A percentile compares a stretch with the other conserved stretches of the same genome.
These are phyloP conservation scores for Ricordea florida DNA, from an alignment of 92 coral and sea anemone genomes.

Conservation along the genomic window DNA sequence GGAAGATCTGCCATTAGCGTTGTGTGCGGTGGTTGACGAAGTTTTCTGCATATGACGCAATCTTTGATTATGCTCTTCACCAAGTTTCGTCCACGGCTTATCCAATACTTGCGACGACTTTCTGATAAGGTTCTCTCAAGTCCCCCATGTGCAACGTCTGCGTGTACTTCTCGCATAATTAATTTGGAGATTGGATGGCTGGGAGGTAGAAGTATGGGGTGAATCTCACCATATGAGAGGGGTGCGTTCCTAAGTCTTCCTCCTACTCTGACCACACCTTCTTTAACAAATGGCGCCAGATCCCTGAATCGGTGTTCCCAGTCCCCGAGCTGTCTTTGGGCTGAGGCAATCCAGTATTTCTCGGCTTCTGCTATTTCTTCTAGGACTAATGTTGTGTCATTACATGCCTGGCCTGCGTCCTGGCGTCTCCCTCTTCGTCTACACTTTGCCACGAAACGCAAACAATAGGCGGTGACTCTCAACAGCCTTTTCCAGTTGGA, in stretches of 20 bases:
- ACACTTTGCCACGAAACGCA: conserved; percentile 8
- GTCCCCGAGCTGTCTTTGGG: conserved; percentile 13
- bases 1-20: conserved; percentile 62
- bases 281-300: conserved; percentile 31
- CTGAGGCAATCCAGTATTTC: conserved; percentile 23
- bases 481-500: conserved; percentile 14
- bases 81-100: no score
- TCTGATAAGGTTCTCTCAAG: conserved; percentile 45
- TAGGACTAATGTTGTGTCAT: conserved; percentile 14
- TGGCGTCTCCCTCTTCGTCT: no score
- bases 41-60: conserved; percentile 35
- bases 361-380: conserved; percentile 29
- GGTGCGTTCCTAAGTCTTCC: conserved; percentile 36
- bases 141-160: conserved; percentile 27
- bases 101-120: conserved; percentile 36
- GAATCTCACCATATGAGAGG: conserved; percentile 37
- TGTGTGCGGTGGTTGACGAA: conserved; percentile 42
- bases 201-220: conserved; percentile 46
- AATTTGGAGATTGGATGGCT: conserved; percentile 36
- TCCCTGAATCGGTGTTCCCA: conserved; percentile 14
- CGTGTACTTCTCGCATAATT: conserved; percentile 34
- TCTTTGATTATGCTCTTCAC: conserved; percentile 24
- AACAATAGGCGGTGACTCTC: conserved; percentile 42
- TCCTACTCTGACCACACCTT: conserved; percentile 51
- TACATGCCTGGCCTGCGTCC: not conserved